Evolutionary conservation across 2,888 invertebrate species (phyloP), one percentile per base, ranked within the genome.

Genomic region (Stramonita haemastoma): DNA sequence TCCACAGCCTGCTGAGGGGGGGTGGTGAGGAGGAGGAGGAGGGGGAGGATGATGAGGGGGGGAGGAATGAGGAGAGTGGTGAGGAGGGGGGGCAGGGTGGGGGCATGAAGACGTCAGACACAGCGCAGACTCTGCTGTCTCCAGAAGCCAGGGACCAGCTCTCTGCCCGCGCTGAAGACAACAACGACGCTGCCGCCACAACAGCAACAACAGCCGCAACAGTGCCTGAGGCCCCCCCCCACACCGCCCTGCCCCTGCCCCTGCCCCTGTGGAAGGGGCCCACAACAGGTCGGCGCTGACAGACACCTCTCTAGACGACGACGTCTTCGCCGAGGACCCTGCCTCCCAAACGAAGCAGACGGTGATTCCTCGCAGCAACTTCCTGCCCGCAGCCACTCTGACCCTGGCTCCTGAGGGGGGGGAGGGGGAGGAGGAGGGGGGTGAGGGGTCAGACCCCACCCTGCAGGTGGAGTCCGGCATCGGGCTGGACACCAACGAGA

Each of bases 1-100:
- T 89, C 70, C 89, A 89, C 85, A 89, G 89, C 36, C n/a, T 89
- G 56, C 29, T 89, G 56, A 88, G 36, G 32, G 34, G 56, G 19
- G 29, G 34, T 13, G 56, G 57, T 15, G 79, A n/a, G 0, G 56
- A 87, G 34, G 88, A 57, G 19, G 84, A 32, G 15, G 70, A 84
- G 2, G 84, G 84, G 11, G 83, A 83, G 0, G 73, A 88, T 19
- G 83, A 81, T 26, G 81, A 77, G 46, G 81, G 57, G 26, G 77
- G 6, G 8, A 57, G 11, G 17, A n/a, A 56, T 56, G 88, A 60
- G 32, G 34, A n/a, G 26, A 83, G 81, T 46, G 81, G 46, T 26
- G 46, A 26, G 0, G 11, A 26, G 19, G 46, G 46, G 46, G 8
- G 46, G 46, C 2, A 46, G 4, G 46, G 2, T 8, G 46, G 46